Evolutionary conservation across 2,113 vertebrate genomes (phyloP), one percentile per base, ranked within the genome.

Genomic region (Lepus europaeus): DNA sequence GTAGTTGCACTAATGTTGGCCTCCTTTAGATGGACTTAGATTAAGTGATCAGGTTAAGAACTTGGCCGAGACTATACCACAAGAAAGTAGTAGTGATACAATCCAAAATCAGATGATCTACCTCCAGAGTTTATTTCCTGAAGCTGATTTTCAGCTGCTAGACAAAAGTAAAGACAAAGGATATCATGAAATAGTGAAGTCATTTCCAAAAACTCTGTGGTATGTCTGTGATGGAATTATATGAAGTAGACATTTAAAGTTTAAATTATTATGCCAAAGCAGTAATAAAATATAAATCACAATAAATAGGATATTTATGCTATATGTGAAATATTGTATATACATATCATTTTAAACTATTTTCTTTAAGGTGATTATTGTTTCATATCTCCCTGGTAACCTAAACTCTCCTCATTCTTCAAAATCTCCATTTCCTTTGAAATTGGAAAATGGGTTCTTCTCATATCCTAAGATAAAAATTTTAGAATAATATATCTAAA

Each of bases 361-460:
- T 68, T 91, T 56, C 68, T 69, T 9, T 2, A 84, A 36, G 68
- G 9, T n/a, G 31, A 49, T 17, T 64, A 72, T 31, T 49, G 0
- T 33, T 81, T 84, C 7, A 51, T 14, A 51, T 87, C 61, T 74
- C 17, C 31, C 17, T 70, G 39, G 13, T n/a, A 83, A 9, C 27
- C 12, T 89, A 51, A 87, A 53, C 4, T 17, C 19, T 79, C 3
- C 8, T 64, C 9, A 74, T 74, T 2, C 6, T 85, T 92, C 8
- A 88, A 66, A 25, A 51, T 82, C 22, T 29, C 12, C 23, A 19
- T 94, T 81, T 53, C 6, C 51, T 69, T 79, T 87, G 20, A 69
- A 77, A 73, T 83, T 86, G 59, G 64, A 96, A 91, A 93, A 73
- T 3, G 33, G 14, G 19, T 51, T 89, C 4, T 68, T 73, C 31